Conservation (phyloP, 1,140 invertebrate species). For the Drosophila suzukii region DNA sequence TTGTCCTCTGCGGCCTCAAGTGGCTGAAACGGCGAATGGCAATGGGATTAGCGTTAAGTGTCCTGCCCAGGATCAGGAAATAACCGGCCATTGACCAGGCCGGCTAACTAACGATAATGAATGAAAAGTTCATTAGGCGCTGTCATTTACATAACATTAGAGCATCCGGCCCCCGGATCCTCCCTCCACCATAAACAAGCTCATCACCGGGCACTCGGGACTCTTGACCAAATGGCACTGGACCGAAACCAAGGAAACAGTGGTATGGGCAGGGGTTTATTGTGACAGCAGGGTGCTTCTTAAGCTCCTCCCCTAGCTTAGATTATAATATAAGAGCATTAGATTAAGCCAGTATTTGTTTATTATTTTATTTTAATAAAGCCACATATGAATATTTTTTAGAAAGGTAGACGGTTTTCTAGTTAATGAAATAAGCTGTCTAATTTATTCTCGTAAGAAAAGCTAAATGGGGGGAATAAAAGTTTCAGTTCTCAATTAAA, state of each 20-base stretch:
- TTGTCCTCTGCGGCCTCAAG: constrained; percentile 45
- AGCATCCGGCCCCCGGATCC: constrained; percentile 40
- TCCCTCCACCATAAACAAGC: constrained; percentile 40
- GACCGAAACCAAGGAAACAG: constrained; percentile 16
- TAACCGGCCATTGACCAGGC: constrained; percentile 50
- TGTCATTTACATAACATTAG: constrained; percentile 83
- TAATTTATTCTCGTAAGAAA: no score
- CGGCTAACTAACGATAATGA: constrained; percentile 76
- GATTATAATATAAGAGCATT: no score
- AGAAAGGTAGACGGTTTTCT: background rate
- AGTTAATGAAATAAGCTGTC: no score
- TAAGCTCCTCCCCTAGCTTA: background rate
- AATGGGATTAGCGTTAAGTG: constrained; percentile 76
- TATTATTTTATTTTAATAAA: no score
- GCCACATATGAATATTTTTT: no score
- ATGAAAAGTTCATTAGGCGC: constrained; percentile 81
- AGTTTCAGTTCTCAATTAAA: no score
- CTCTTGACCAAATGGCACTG: constrained; percentile 20
- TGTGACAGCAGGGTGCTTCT: constrained; percentile 29
- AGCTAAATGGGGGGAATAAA: background rate
- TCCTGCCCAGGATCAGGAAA: constrained; percentile 39
- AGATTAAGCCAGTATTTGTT: no score
- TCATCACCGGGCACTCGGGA: constrained; percentile 24
- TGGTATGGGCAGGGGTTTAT: constrained; percentile 12
- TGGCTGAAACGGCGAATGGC: constrained; percentile 62